A percentile compares a stretch with the other conserved stretches of the same genome.
These are phyloP conservation scores for Ammodytes marinus DNA, from an alignment of 2,113 vertebrate species.

Conservation along the genomic window DNA sequence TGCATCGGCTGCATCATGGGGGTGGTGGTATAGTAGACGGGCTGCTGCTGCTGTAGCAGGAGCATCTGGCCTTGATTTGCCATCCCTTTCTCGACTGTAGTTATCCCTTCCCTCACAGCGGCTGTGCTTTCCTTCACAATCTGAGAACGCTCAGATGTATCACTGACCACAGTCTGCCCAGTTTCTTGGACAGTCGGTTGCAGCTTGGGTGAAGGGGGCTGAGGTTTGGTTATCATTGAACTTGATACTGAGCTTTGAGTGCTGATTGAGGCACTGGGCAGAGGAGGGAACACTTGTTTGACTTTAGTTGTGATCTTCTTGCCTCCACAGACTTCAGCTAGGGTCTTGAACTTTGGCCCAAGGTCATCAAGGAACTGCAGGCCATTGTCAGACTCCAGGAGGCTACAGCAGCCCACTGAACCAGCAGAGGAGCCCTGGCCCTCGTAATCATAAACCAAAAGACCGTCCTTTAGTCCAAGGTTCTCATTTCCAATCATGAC, in stretches of 20 bases:
- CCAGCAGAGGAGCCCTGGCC: slow-evolving; percentile 85
- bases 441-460: slow-evolving; percentile 89
- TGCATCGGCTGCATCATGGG: slow-evolving; percentile 73
- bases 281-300: slow-evolving; percentile 25
- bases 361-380: slow-evolving; percentile 89
- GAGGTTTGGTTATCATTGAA: slow-evolving; percentile 4
- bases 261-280: slow-evolving; percentile 35
- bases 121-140: slow-evolving; percentile 21
- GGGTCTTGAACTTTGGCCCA: slow-evolving; percentile 89
- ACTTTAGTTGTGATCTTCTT: slow-evolving; percentile 68
- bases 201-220: slow-evolving; percentile 1
- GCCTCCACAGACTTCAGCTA: slow-evolving; percentile 73
- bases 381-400: slow-evolving; percentile 88
- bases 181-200: neutral
- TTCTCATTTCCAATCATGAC: slow-evolving; percentile 81
- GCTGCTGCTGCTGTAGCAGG: slow-evolving; percentile 74
- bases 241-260: slow-evolving; percentile 39
- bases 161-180: slow-evolving; percentile 42
- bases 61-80: slow-evolving; percentile 66
- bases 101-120: slow-evolving; percentile 21
- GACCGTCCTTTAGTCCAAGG: slow-evolving; percentile 76
- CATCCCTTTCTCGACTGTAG: slow-evolving; percentile 17
- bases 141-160: slow-evolving; percentile 41
- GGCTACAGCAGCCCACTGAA: slow-evolving; percentile 89
- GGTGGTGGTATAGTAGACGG: slow-evolving; percentile 72